These are phyloP conservation scores for Girardia tigrina DNA, from an alignment of 2,888 invertebrate species.

Conservation along the genomic window DNA sequence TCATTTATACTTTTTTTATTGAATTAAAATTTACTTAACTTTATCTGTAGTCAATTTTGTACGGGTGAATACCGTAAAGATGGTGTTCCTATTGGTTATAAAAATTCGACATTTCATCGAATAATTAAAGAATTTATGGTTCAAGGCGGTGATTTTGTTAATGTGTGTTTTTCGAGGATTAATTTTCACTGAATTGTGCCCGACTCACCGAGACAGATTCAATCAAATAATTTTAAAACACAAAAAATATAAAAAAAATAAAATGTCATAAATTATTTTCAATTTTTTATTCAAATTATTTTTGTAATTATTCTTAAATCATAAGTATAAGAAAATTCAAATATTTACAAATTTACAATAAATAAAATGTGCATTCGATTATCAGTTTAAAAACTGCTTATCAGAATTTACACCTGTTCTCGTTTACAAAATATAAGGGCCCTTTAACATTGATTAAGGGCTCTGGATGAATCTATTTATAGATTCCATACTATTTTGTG, in stretches of 20 bases:
- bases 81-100: conserved; percentile 86
- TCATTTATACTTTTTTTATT: no score
- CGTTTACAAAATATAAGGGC: no score
- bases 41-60: conserved; percentile 68
- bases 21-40: no score
- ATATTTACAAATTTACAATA: background rate
- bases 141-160: conserved; percentile 97
- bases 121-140: conserved; percentile 99
- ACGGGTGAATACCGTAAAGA: conserved; percentile 91
- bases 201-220: no score
- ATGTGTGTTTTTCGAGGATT: no score
- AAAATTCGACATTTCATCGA: conserved; percentile 85
- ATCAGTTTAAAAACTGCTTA: background rate
- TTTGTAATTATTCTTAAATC: background rate
- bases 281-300: background rate
- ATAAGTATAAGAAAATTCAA: background rate
- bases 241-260: background rate
- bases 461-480: no score
- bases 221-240: background rate
- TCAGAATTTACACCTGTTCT: no score
- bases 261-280: background rate
- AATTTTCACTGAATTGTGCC: no score
- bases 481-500: no score
- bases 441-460: no score
- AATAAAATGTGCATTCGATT: background rate